A percentile compares a stretch with the other conserved stretches of the same genome.
Conservation (phyloP, 2,888 invertebrate species). For the Synanthedon andrenaeformis region DNA sequence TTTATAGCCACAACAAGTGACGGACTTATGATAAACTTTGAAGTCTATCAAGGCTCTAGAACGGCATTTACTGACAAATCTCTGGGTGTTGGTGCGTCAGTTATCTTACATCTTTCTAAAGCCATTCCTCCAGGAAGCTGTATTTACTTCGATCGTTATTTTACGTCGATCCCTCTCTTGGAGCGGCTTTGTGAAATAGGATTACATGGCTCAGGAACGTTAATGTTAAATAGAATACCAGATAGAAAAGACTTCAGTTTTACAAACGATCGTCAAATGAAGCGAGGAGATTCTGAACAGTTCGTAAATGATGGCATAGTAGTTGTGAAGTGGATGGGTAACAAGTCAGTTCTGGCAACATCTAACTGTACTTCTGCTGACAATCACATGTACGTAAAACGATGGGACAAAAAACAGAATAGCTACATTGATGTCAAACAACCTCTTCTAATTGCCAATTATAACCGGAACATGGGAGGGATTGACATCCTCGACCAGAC, state of each 20-base stretch:
- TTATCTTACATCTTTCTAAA: background rate
- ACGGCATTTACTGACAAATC: background rate
- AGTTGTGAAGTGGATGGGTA: background rate
- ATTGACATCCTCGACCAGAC: constrained; percentile 13
- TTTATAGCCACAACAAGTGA: background rate
- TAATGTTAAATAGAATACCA: background rate
- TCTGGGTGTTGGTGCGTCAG: background rate
- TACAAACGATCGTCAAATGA: background rate
- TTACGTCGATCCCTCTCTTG: background rate
- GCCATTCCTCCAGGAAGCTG: background rate
- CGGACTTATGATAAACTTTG: background rate
- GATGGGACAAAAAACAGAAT: constrained; percentile 8
- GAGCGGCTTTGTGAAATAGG: background rate
- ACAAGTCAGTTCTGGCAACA: background rate
- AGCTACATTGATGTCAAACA: constrained; percentile 9
- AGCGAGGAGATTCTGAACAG: constrained; percentile 1
- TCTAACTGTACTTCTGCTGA: background rate
- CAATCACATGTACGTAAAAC: background rate
- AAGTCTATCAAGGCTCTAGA: background rate
- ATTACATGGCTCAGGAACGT: background rate
- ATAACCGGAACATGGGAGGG: constrained; percentile 12
- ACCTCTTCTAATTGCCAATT: constrained; percentile 10
- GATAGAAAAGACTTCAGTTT: background rate
- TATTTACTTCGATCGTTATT: background rate
- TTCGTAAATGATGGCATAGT: background rate